phyloP scores from a whole-genome alignment of 2,113 vertebrate genomes.

The Anguilla rostrata region DNA sequence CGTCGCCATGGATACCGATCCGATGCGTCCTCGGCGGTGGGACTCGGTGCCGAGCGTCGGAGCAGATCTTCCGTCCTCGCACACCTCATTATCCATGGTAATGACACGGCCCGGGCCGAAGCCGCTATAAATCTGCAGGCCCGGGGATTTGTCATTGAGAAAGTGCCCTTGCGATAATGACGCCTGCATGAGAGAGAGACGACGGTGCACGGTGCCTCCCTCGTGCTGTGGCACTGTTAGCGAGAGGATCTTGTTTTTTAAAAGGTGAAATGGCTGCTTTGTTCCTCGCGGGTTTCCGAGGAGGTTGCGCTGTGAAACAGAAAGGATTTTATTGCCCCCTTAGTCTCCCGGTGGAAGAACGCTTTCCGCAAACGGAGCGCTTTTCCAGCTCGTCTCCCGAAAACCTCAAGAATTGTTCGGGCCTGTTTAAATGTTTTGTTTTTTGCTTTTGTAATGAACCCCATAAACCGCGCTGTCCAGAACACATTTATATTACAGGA shows the following conservation, averaged over 20 bases:
- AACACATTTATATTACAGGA: not conserved
- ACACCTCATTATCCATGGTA: conserved; percentile 68
- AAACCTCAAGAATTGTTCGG: not conserved
- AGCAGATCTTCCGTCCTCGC: conserved; percentile 62
- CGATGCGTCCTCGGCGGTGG: not conserved
- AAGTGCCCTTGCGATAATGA: conserved; percentile 14
- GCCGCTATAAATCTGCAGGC: conserved; percentile 15
- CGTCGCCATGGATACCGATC: conserved; percentile 62
- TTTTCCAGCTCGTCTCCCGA: not conserved
- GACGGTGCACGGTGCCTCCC: not conserved
- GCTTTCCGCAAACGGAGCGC: not conserved
- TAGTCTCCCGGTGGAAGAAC: not conserved
- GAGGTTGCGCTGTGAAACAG: not conserved
- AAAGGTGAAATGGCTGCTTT: not conserved
- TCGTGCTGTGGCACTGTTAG: not conserved
- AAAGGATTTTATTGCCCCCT: not conserved
- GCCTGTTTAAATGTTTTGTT: conserved; percentile 1
- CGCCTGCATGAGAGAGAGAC: not conserved
- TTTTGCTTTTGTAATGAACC: not conserved
- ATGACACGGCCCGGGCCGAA: conserved; percentile 63
- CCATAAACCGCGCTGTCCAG: not conserved
- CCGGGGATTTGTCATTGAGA: conserved; percentile 19
- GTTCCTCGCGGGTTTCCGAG: not conserved
- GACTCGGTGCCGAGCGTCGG: not conserved
- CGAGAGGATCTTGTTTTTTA: not conserved